Conservation (phyloP, 1,140 invertebrate species). For the Polypedilum pembai region DNA sequence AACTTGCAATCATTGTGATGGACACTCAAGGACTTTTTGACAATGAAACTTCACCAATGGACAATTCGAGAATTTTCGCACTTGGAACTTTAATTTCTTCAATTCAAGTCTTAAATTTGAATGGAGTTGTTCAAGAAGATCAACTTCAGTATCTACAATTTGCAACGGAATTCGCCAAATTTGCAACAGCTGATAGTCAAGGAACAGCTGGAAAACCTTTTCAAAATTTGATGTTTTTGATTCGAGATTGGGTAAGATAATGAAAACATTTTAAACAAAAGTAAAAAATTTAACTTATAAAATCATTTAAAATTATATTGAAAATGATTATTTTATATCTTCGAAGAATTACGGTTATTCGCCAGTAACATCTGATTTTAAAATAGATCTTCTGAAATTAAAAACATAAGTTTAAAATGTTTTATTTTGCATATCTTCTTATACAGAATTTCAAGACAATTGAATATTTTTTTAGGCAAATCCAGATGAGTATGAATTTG, state of each 20-base stretch:
- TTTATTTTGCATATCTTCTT: too few relatives aligned
- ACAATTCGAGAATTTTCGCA: conserved; percentile 65
- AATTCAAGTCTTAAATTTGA: conserved; percentile 58
- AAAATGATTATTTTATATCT: too few relatives aligned
- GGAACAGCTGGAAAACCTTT: conserved; percentile 49
- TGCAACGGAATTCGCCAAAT: conserved; percentile 64
- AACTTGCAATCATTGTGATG: conserved; percentile 55
- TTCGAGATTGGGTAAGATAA: conserved; percentile 55
- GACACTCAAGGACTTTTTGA: conserved; percentile 71
- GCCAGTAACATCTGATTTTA: too few relatives aligned
- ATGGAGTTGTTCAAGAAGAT: conserved; percentile 60
- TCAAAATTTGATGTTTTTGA: conserved; percentile 63
- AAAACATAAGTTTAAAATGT: too few relatives aligned
- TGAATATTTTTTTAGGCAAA: background rate
- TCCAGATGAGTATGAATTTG: background rate
- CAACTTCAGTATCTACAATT: conserved; percentile 59
- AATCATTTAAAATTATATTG: too few relatives aligned
- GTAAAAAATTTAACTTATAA: too few relatives aligned
- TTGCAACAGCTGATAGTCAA: conserved; percentile 57
- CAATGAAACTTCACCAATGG: conserved; percentile 57
- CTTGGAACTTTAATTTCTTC: conserved; percentile 57
- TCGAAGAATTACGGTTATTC: too few relatives aligned
- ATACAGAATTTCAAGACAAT: too few relatives aligned
- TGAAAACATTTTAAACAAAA: too few relatives aligned
- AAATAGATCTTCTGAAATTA: too few relatives aligned